Percentiles rank a stretch among this genome's conserved stretches.
Evolutionary conservation across 2,797 vertebrate species (phyloP).

Genomic region (Platalea minor): DNA sequence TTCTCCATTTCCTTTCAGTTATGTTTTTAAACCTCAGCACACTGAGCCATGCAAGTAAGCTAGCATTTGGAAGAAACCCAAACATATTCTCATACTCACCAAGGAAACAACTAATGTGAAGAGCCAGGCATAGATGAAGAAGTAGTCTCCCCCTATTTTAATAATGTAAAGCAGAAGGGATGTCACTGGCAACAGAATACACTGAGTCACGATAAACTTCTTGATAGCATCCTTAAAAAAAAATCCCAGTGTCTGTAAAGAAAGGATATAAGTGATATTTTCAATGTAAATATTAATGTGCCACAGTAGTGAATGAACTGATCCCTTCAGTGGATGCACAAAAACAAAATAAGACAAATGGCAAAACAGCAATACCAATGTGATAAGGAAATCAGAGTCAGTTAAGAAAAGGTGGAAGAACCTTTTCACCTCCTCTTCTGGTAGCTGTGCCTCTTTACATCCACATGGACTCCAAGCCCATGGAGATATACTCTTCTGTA

Average conservation of each 20-base stretch:
- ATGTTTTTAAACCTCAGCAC: background rate
- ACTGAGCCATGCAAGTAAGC: background rate
- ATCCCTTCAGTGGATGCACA: background rate
- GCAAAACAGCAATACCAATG: background rate
- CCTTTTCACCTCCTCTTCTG: background rate
- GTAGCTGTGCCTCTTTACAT: background rate
- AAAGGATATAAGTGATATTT: background rate
- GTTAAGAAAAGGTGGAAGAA: background rate
- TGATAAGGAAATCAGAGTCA: background rate
- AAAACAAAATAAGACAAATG: background rate
- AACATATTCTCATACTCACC: slow-evolving; percentile 79
- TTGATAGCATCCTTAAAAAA: slow-evolving; percentile 96
- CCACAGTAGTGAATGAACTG: background rate
- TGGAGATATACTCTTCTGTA: background rate
- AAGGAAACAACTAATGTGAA: slow-evolving; percentile 94
- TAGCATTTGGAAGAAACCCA: background rate
- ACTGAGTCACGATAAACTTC: slow-evolving; percentile 97
- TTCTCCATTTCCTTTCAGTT: background rate
- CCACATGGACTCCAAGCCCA: accelerated
- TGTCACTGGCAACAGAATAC: slow-evolving; percentile 95
- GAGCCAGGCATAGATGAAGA: slow-evolving; percentile 99
- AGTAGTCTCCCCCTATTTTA: slow-evolving; percentile 98
- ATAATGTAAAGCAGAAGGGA: slow-evolving; percentile 98
- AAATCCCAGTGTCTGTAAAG: slow-evolving; percentile 88
- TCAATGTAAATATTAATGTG: background rate